Percentiles rank a stretch among this genome's conserved stretches.
These are phyloP conservation scores for Drosophila aff. DNA, from an alignment of 1,140 invertebrate species.

Conservation along the genomic window DNA sequence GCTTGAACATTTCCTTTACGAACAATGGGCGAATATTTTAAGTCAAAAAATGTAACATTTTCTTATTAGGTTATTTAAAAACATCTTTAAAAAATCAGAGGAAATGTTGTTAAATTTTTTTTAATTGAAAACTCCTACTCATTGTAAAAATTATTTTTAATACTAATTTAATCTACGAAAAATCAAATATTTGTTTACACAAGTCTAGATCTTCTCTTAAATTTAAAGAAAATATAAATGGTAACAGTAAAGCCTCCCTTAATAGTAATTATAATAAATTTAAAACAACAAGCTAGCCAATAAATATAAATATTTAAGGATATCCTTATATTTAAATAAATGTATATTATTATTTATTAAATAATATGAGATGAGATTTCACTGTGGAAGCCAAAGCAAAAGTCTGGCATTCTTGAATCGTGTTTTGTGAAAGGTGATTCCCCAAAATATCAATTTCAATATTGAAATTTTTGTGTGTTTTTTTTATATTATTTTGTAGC, in stretches of 20 bases:
- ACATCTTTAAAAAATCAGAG: background rate
- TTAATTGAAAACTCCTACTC: background rate
- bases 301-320: background rate
- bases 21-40: conserved; percentile 8
- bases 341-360: background rate
- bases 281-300: too few species aligned
- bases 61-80: background rate
- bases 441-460: conserved; percentile 82
- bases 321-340: background rate
- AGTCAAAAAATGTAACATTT: conserved; percentile 5
- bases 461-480: conserved; percentile 26
- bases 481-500: conserved; percentile 16
- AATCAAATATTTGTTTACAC: background rate
- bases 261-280: background rate
- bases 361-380: background rate
- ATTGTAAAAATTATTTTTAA: background rate
- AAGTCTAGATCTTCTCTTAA: too few species aligned
- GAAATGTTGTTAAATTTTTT: background rate
- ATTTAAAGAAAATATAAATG: too few species aligned
- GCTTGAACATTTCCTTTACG: conserved; percentile 41
- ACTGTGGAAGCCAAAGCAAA: conserved; percentile 68
- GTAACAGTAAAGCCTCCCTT: too few species aligned
- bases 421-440: conserved; percentile 44
- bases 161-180: background rate
- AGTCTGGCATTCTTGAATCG: conserved; percentile 44